Evolutionary conservation across 2,797 vertebrate genomes (phyloP).

Genomic region (Falco cherrug): DNA sequence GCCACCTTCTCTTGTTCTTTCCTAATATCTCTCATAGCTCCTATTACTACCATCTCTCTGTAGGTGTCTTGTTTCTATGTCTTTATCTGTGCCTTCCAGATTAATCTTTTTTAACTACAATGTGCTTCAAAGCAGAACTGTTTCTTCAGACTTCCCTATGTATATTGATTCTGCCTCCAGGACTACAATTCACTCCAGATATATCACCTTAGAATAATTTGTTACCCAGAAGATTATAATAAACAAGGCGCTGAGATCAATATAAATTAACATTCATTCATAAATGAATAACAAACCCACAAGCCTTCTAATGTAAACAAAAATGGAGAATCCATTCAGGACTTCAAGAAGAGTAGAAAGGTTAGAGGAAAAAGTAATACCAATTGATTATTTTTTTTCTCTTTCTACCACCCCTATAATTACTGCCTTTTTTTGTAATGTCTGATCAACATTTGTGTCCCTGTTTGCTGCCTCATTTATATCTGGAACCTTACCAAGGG

Average conservation of each 20-base stretch:
- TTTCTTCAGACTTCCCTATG: not conserved
- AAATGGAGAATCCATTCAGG: not conserved
- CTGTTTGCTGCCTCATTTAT: not conserved
- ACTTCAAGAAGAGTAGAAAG: not conserved
- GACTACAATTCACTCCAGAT: not conserved
- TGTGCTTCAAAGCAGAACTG: not conserved
- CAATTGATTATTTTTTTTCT: not conserved
- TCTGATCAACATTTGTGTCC: not conserved
- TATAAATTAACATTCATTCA: slow-evolving; percentile 54
- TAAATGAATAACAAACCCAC: slow-evolving; percentile 47
- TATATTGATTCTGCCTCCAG: slow-evolving; percentile 29
- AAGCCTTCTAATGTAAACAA: slow-evolving; percentile 22
- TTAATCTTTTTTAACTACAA: not conserved
- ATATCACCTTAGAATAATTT: slow-evolving; percentile 32
- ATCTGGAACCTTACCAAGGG: not conserved
- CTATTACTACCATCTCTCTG: not conserved
- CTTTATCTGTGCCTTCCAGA: not conserved
- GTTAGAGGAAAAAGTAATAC: not conserved
- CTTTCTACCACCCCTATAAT: not conserved
- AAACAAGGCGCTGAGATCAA: slow-evolving; percentile 40
- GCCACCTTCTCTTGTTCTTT: not conserved
- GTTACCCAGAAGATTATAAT: slow-evolving; percentile 31
- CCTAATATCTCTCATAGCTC: not conserved
- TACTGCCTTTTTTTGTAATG: not conserved
- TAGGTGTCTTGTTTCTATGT: not conserved